Evolutionary conservation across 2,113 vertebrate species (phyloP).

Genomic region (Lipotes vexillifer): DNA sequence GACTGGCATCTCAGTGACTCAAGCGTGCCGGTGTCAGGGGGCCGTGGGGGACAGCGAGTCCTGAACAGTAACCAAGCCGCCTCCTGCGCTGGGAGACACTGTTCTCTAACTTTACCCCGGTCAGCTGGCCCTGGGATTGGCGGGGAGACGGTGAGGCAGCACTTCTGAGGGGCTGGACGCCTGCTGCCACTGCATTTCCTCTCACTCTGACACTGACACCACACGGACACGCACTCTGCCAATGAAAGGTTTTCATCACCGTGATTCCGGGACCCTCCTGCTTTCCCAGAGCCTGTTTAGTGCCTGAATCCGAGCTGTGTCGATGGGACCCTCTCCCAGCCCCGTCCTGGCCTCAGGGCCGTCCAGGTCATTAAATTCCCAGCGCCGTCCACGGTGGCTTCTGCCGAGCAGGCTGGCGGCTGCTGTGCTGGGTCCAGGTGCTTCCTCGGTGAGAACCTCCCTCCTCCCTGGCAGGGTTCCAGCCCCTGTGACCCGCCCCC

Average conservation of each 20-base stretch:
- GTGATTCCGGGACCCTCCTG: neutral
- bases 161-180: too few species aligned
- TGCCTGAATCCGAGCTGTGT: neutral
- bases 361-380: rapidly evolving
- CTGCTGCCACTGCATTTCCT: neutral
- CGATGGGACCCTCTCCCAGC: rapidly evolving
- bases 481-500: neutral
- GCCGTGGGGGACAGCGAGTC: too few species aligned
- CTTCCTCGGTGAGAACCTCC: neutral
- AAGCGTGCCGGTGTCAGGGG: too few species aligned
- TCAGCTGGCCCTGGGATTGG: too few species aligned
- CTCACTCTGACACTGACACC: neutral
- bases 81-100: too few species aligned
- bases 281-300: neutral
- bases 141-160: too few species aligned
- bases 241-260: neutral
- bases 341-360: neutral
- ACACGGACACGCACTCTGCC: too few species aligned
- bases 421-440: rapidly evolving
- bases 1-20: too few species aligned
- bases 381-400: rapidly evolving
- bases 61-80: too few species aligned
- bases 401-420: neutral
- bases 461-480: too few species aligned
- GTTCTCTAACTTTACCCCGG: too few species aligned